A percentile compares a stretch with the other conserved stretches of the same genome.
Conservation (phyloP, 2,797 vertebrate species). For the Hippoglossus hippoglossus region DNA sequence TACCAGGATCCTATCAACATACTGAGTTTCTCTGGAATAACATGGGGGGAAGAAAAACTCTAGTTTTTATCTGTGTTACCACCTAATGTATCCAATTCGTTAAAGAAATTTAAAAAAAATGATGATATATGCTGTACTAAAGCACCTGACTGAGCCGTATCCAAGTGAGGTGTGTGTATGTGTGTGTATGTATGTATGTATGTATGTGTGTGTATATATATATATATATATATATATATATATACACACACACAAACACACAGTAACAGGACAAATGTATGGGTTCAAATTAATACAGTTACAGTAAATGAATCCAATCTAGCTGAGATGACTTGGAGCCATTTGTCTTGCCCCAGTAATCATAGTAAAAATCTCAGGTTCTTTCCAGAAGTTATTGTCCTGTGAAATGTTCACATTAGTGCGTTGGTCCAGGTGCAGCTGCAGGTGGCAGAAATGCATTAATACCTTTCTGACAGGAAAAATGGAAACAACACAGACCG, state of each 20-base stretch:
- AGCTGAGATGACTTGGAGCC: background rate
- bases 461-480: no score
- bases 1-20: no score
- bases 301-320: background rate
- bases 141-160: background rate
- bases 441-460: no score
- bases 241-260: no score
- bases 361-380: no score
- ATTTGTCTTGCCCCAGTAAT: background rate
- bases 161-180: constrained; percentile 1
- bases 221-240: background rate
- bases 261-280: background rate
- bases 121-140: background rate
- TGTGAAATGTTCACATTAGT: no score
- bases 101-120: no score
- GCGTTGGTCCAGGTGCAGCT: background rate
- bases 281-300: background rate
- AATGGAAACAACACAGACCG: no score
- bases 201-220: background rate
- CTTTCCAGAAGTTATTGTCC: no score
- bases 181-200: background rate
- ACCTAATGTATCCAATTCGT: background rate
- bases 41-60: background rate
- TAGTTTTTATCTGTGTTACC: no score
- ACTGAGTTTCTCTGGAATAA: no score